Conservation (phyloP, 2,797 vertebrate species). For the Syndactyla subalaris region DNA sequence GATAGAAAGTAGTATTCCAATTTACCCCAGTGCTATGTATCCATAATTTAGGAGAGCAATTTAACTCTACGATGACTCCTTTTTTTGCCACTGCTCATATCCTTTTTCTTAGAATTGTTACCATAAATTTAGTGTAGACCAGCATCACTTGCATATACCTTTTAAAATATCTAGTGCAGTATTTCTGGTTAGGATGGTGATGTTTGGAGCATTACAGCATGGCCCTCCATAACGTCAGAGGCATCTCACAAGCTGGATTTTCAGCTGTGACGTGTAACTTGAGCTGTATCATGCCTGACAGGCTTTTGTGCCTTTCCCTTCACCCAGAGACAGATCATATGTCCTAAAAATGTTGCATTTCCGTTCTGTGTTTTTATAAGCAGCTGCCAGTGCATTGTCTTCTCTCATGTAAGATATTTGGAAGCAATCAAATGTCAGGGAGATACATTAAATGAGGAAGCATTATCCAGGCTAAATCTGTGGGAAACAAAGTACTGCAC, state of each 20-base stretch:
- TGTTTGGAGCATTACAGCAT: neutral
- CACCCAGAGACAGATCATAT: neutral
- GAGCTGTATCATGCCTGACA: neutral
- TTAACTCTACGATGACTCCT: neutral
- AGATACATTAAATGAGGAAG: neutral
- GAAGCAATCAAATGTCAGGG: neutral
- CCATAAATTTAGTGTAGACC: neutral
- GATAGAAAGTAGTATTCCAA: neutral
- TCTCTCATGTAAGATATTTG: neutral
- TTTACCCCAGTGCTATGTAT: neutral
- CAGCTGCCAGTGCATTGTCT: conserved; percentile 10
- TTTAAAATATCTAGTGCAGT: neutral
- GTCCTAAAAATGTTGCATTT: conserved; percentile 18
- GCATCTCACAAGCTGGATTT: neutral
- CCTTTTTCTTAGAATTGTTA: neutral
- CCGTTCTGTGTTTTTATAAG: neutral
- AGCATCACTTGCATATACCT: neutral
- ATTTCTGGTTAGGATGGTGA: conserved; percentile 1
- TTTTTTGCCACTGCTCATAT: neutral
- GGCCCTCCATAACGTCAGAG: neutral
- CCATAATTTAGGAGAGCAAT: neutral
- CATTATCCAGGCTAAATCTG: neutral
- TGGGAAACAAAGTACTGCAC: neutral
- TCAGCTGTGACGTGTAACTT: conserved; percentile 55
- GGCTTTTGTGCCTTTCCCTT: neutral